A percentile compares a stretch with the other conserved stretches of the same genome.
These are phyloP conservation scores for Venusia cambrica DNA, from an alignment of 2,888 invertebrate genomes.

Conservation along the genomic window DNA sequence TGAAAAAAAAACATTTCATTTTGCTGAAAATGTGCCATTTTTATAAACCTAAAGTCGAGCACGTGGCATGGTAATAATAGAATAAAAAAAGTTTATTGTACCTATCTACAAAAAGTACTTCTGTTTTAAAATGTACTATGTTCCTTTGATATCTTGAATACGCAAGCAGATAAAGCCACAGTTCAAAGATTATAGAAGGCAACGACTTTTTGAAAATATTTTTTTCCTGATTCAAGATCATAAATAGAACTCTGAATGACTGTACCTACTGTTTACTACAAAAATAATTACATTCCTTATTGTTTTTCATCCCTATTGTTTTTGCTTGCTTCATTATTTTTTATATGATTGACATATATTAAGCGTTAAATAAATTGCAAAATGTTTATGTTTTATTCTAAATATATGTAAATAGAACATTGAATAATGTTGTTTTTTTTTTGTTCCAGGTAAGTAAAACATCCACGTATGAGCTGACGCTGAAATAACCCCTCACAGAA, in stretches of 20 bases:
- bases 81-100: too few relatives aligned
- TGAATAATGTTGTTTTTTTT: conserved; percentile 37
- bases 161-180: conserved; percentile 52
- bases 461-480: conserved; percentile 15
- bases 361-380: too few relatives aligned
- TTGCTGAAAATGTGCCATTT: too few relatives aligned
- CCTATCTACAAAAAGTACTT: conserved; percentile 3
- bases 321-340: too few relatives aligned
- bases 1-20: too few relatives aligned
- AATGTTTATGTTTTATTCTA: too few relatives aligned
- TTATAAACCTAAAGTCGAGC: too few relatives aligned
- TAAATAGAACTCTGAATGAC: conserved; percentile 47
- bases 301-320: too few relatives aligned
- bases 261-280: conserved; percentile 15
- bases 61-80: too few relatives aligned
- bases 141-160: conserved; percentile 46
- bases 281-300: background rate
- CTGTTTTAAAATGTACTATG: conserved; percentile 20
- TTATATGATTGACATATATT: too few relatives aligned
- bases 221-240: conserved; percentile 56
- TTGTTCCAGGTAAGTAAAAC: conserved; percentile 72
- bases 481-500: conserved; percentile 1
- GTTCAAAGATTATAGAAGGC: conserved; percentile 62
- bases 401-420: too few relatives aligned
- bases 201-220: conserved; percentile 70